These are phyloP conservation scores for Hassar affinis DNA, from an alignment of 2,113 vertebrate genomes.

Conservation along the genomic window DNA sequence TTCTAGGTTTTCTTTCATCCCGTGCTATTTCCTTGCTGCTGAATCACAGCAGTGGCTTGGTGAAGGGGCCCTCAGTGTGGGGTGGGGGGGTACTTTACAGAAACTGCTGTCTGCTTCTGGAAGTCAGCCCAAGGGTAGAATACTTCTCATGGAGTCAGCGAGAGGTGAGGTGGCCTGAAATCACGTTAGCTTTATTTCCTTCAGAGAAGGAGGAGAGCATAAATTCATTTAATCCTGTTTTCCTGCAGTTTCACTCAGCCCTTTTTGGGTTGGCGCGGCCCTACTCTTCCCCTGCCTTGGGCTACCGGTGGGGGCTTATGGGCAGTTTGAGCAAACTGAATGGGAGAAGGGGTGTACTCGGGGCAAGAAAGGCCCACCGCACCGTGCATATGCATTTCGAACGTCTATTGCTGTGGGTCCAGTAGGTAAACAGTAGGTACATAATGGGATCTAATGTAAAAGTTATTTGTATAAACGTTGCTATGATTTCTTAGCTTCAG, in stretches of 20 bases:
- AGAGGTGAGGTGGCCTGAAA: conserved; percentile 78
- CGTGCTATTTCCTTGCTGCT: conserved; percentile 61
- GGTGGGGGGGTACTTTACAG: conserved; percentile 61
- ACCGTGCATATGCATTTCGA: conserved; percentile 24
- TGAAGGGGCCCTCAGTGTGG: conserved; percentile 20
- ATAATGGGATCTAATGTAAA: not conserved
- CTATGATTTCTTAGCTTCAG: not conserved
- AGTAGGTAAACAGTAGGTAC: not conserved
- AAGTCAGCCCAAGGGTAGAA: conserved; percentile 79
- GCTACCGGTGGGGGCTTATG: conserved; percentile 58
- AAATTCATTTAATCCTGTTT: conserved; percentile 80
- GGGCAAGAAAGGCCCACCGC: conserved; percentile 54
- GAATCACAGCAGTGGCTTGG: conserved; percentile 60
- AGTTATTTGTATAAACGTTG: not conserved
- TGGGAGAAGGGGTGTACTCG: conserved; percentile 56
- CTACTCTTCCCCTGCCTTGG: conserved; percentile 63
- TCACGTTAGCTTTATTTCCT: conserved; percentile 73
- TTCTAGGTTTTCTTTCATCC: conserved; percentile 56
- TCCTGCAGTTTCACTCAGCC: conserved; percentile 73
- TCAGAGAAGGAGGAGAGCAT: conserved; percentile 66
- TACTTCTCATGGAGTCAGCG: conserved; percentile 75
- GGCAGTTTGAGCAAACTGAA: conserved; percentile 58
- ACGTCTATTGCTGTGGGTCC: not conserved
- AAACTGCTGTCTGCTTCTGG: conserved; percentile 72
- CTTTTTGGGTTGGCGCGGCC: conserved; percentile 64